phyloP scores from a whole-genome alignment of 1,140 invertebrate genomes.

The Apis dorsata region DNA sequence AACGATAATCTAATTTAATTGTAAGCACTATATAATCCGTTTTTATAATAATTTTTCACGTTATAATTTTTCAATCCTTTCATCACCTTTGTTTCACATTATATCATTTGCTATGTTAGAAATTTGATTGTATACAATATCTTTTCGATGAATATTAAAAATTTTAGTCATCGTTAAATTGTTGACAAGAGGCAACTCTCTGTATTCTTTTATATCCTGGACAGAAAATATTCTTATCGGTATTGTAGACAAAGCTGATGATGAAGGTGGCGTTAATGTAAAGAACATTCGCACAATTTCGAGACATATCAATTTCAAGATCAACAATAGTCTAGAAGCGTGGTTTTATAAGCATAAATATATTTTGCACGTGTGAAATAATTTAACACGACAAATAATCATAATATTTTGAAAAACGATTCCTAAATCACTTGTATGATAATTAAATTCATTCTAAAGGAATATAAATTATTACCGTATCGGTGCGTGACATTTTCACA shows the following conservation, averaged over 20 bases:
- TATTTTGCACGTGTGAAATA: background rate
- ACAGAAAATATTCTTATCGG: background rate
- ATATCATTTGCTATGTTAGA: too few species aligned
- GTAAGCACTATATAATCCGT: too few species aligned
- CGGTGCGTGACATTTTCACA: background rate
- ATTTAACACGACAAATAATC: too few species aligned
- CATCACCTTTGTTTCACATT: background rate
- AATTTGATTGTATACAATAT: too few species aligned
- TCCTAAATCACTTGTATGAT: too few species aligned
- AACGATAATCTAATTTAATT: background rate
- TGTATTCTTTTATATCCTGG: too few species aligned
- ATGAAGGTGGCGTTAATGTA: background rate
- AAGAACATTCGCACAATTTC: background rate
- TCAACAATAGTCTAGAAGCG: background rate
- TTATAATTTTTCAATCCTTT: too few species aligned
- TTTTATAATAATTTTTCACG: too few species aligned
- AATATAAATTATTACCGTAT: slow-evolving; percentile 1
- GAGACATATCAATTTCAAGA: background rate
- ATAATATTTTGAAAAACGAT: too few species aligned
- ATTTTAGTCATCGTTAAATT: too few species aligned
- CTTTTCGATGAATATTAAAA: too few species aligned
- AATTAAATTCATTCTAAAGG: background rate
- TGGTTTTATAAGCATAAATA: background rate
- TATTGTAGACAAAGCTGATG: background rate
- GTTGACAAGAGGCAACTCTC: too few species aligned